A percentile compares a stretch with the other conserved stretches of the same genome.
These are phyloP conservation scores for Drosophila neocordata DNA, from an alignment of 1,140 invertebrate species.

Conservation along the genomic window DNA sequence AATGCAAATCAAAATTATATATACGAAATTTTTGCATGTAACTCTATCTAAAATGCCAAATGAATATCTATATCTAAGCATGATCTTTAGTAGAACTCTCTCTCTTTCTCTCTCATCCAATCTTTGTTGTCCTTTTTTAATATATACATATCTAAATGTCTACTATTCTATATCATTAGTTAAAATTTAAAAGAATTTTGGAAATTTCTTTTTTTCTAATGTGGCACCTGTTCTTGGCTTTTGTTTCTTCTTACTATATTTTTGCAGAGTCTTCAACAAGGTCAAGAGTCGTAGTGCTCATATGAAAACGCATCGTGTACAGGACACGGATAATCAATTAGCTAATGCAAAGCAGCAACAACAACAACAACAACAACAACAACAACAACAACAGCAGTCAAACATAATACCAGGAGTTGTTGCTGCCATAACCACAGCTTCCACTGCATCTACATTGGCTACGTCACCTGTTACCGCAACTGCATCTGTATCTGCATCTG, in stretches of 20 bases:
- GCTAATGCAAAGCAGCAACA: slow-evolving; percentile 29
- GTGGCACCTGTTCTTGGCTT: slow-evolving; percentile 17
- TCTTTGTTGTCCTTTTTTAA: slow-evolving; percentile 28
- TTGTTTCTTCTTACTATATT: slow-evolving; percentile 18
- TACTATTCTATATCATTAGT: slow-evolving; percentile 31
- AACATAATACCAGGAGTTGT: slow-evolving; percentile 8
- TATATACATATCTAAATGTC: slow-evolving; percentile 50
- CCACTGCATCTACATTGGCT: slow-evolving; percentile 18
- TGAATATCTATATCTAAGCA: slow-evolving; percentile 27
- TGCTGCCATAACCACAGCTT: background rate
- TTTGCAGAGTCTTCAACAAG: slow-evolving; percentile 96
- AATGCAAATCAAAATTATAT: slow-evolving; percentile 21
- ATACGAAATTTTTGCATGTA: slow-evolving; percentile 58
- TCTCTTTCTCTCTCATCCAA: background rate
- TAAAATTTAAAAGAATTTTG: slow-evolving; percentile 7
- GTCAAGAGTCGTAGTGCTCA: slow-evolving; percentile 98
- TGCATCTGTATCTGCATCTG: slow-evolving; percentile 13
- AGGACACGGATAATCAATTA: slow-evolving; percentile 85
- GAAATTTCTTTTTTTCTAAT: slow-evolving; percentile 38
- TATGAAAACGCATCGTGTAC: slow-evolving; percentile 97
- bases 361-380: slow-evolving; percentile 21
- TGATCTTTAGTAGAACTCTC: slow-evolving; percentile 27
- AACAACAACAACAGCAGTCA: slow-evolving; percentile 11
- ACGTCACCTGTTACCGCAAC: slow-evolving; percentile 12
- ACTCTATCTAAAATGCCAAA: slow-evolving; percentile 17